Conservation (phyloP, 2,113 vertebrate genomes). For the Dromas ardeola region DNA sequence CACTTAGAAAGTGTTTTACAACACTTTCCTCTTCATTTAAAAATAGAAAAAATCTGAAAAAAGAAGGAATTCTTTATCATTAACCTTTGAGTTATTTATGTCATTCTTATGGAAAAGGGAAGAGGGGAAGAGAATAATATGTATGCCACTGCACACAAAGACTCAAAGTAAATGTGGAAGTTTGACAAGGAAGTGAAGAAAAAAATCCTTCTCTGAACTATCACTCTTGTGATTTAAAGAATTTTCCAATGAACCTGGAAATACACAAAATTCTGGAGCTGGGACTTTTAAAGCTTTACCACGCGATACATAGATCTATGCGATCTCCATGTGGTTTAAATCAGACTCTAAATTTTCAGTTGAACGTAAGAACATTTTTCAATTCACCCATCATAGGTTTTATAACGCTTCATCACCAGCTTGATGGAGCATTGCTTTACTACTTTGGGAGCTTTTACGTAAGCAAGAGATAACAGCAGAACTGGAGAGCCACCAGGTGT, state of each 20-base stretch:
- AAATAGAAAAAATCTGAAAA: background rate
- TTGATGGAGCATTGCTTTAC: background rate
- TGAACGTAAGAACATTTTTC: background rate
- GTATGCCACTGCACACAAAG: rapidly evolving
- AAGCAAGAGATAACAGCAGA: background rate
- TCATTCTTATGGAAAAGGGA: background rate
- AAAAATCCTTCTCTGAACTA: background rate
- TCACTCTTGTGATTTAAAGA: background rate
- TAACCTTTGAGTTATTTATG: background rate
- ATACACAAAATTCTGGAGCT: background rate
- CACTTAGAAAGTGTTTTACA: background rate
- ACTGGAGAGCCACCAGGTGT: background rate
- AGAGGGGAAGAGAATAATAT: background rate
- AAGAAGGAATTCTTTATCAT: background rate
- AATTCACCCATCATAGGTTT: background rate
- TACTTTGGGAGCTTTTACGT: background rate
- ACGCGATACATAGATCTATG: background rate
- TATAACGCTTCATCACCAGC: background rate
- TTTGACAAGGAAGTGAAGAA: background rate
- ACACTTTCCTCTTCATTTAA: background rate
- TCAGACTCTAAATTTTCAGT: background rate
- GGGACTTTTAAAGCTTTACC: background rate
- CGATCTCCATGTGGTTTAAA: background rate
- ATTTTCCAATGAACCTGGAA: background rate
- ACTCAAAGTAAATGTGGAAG: background rate